A percentile compares a stretch with the other conserved stretches of the same genome.
phyloP scores from a whole-genome alignment of 2,113 vertebrate species.

The Ammodytes dubius region DNA sequence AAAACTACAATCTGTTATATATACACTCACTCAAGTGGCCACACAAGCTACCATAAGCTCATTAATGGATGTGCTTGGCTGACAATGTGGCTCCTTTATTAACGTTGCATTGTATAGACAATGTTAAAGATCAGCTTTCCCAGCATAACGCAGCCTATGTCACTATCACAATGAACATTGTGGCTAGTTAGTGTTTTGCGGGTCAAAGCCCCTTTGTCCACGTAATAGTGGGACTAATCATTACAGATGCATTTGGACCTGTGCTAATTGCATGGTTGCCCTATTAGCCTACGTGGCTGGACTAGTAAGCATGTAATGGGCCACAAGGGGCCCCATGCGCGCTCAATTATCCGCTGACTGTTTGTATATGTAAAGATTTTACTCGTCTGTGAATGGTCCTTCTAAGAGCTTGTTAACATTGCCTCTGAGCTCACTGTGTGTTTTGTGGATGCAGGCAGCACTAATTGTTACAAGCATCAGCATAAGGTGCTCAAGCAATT shows the following conservation, averaged over 20 bases:
- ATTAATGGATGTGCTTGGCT: conserved; percentile 36
- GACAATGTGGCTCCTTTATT: conserved; percentile 22
- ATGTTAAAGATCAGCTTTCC: conserved; percentile 21
- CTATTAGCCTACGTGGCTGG: conserved; percentile 58
- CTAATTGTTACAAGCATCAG: conserved; percentile 52
- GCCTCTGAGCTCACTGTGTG: conserved; percentile 45
- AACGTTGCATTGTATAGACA: not conserved
- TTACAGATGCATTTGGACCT: conserved; percentile 58
- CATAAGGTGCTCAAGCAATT: conserved; percentile 44
- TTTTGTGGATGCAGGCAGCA: conserved; percentile 11
- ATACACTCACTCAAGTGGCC: conserved; percentile 5
- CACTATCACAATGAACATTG: conserved; percentile 16
- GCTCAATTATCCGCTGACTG: conserved; percentile 60
- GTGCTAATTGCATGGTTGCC: conserved; percentile 62
- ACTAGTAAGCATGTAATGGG: conserved; percentile 56
- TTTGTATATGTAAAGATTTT: conserved; percentile 63
- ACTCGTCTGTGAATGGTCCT: conserved; percentile 43
- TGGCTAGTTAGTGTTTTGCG: conserved; percentile 45
- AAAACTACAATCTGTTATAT: conserved; percentile 6
- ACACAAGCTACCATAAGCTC: conserved; percentile 33
- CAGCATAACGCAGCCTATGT: not conserved
- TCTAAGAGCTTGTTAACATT: conserved; percentile 56
- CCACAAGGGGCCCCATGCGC: conserved; percentile 28
- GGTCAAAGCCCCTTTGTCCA: conserved; percentile 52
- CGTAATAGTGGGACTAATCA: conserved; percentile 65